Evolutionary conservation across 2,797 vertebrate genomes (phyloP).

Genomic region (Enteromius treurensis): DNA sequence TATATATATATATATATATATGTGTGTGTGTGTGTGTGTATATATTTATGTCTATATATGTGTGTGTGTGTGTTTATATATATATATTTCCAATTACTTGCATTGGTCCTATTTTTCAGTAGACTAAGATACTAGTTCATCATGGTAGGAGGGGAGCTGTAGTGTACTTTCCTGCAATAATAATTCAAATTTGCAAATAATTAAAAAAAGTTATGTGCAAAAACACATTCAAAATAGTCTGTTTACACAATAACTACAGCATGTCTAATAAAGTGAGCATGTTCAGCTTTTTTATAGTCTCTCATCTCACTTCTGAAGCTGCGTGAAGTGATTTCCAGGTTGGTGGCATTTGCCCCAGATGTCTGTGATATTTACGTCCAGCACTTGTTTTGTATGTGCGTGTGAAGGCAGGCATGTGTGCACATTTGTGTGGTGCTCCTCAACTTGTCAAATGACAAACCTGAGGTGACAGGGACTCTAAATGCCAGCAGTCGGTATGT

Average conservation of each 20-base stretch:
- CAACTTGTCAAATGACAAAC: constrained; percentile 25
- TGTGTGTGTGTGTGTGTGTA: too few relatives aligned
- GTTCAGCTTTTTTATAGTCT: constrained; percentile 17
- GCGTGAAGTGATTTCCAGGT: constrained; percentile 37
- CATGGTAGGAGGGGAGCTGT: background rate
- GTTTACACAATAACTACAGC: background rate
- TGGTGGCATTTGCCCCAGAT: constrained; percentile 42
- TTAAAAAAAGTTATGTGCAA: background rate
- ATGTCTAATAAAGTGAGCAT: background rate
- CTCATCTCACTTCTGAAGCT: constrained; percentile 15
- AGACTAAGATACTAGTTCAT: background rate
- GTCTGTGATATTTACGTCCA: constrained; percentile 33
- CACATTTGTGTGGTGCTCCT: background rate
- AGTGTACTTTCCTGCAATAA: background rate
- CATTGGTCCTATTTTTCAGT: background rate
- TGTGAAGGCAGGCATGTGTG: constrained; percentile 4
- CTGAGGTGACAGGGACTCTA: constrained; percentile 12
- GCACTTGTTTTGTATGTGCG: constrained; percentile 20
- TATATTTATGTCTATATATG: too few relatives aligned
- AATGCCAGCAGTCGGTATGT: constrained; percentile 48
- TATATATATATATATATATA: too few relatives aligned
- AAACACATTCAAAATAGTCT: background rate
- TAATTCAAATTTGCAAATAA: background rate
- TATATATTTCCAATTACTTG: background rate
- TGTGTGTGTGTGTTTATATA: too few relatives aligned